Percentiles rank a stretch among this genome's conserved stretches.
Conservation (phyloP, 2,888 invertebrate species). For the Dione juno region DNA sequence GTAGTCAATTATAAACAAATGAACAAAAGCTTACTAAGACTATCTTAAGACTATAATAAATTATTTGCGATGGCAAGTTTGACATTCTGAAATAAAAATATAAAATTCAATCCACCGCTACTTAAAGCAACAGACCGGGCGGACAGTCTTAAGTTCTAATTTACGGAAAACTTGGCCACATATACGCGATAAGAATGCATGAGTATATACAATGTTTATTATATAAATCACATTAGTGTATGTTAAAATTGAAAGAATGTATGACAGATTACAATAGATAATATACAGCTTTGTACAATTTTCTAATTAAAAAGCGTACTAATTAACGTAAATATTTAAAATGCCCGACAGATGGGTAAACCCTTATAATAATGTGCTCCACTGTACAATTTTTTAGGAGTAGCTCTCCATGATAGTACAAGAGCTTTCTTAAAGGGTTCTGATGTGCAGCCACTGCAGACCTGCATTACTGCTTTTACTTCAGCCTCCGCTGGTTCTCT, state of each 20-base stretch:
- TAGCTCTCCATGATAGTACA: constrained; percentile 89
- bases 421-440: constrained; percentile 93
- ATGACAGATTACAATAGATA: neutral
- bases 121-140: neutral
- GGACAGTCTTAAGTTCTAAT: neutral
- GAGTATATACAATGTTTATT: constrained; percentile 10
- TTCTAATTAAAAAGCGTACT: constrained; percentile 1
- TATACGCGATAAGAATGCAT: neutral
- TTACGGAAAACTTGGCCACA: neutral
- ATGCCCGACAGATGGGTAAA: constrained; percentile 85
- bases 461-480: constrained; percentile 90
- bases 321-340: constrained; percentile 61
- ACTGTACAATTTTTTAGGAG: constrained; percentile 88
- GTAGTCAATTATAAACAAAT: constrained; percentile 18
- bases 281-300: constrained; percentile 12
- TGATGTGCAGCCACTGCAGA: constrained; percentile 88
- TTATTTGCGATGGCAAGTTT: constrained; percentile 61
- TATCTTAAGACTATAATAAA: constrained; percentile 68
- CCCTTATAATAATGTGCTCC: constrained; percentile 88
- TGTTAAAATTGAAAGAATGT: neutral
- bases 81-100: constrained; percentile 3
- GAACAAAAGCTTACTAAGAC: constrained; percentile 38
- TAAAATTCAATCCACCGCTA: neutral
- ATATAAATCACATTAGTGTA: neutral
- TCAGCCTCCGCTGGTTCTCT: constrained; percentile 93